A percentile compares a stretch with the other conserved stretches of the same genome.
Conservation (phyloP, 2,888 invertebrate genomes). For the Scelioninae gen. 2 region DNA sequence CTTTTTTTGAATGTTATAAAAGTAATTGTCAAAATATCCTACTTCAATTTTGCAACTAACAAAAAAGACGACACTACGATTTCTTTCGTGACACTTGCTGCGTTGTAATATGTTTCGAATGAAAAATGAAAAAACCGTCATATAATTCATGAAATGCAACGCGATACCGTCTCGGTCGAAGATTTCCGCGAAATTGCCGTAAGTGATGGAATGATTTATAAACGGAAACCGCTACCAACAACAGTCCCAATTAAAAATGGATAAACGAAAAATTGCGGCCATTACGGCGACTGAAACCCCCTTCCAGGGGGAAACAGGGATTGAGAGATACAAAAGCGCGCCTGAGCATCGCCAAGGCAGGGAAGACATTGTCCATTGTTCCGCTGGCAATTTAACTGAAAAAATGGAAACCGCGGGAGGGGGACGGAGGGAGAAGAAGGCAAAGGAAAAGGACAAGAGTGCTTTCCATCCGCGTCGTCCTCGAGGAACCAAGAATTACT, state of each 20-base stretch:
- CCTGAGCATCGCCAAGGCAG: slow-evolving; percentile 8
- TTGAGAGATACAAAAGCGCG: slow-evolving; percentile 18
- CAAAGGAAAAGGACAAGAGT: slow-evolving; percentile 21
- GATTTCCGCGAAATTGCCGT: too few relatives aligned
- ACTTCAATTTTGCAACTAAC: too few relatives aligned
- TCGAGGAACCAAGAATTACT: slow-evolving; percentile 27
- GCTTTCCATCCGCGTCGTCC: slow-evolving; percentile 16
- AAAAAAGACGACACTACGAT: too few relatives aligned
- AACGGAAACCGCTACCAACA: too few relatives aligned
- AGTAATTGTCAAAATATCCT: too few relatives aligned
- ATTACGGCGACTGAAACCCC: not conserved
- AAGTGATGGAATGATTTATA: too few relatives aligned
- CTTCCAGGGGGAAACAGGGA: slow-evolving; percentile 9
- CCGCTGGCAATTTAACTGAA: slow-evolving; percentile 30
- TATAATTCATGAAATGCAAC: too few relatives aligned
- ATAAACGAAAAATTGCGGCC: not conserved
- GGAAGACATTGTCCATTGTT: slow-evolving; percentile 41
- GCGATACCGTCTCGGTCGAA: too few relatives aligned
- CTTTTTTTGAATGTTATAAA: too few relatives aligned
- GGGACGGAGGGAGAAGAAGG: not conserved
- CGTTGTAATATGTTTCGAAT: too few relatives aligned
- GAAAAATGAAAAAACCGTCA: too few relatives aligned
- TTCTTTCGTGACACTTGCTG: too few relatives aligned
- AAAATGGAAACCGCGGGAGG: slow-evolving; percentile 7
- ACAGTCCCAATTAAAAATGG: not conserved